Conservation (phyloP, 2,113 vertebrate genomes). For the Leiothrix lutea region DNA sequence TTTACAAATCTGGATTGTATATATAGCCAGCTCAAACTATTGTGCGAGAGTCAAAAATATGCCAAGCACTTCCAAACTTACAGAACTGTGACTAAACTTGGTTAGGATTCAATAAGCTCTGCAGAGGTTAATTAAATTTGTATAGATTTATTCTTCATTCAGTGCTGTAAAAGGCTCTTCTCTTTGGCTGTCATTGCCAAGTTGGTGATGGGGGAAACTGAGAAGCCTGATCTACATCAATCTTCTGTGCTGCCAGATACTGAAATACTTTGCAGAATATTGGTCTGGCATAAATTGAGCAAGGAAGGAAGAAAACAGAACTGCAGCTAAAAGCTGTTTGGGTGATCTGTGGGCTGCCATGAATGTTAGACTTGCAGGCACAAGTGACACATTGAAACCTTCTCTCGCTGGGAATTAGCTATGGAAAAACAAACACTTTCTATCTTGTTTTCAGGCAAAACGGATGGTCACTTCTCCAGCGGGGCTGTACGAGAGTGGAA, state of each 20-base stretch:
- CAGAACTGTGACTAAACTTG: conserved; percentile 54
- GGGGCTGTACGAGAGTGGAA: accelerated
- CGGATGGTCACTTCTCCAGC: background rate
- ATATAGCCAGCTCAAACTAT: background rate
- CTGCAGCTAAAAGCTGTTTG: background rate
- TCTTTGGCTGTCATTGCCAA: conserved; percentile 42
- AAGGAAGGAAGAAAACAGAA: background rate
- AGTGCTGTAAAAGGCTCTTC: conserved; percentile 45
- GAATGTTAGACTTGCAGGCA: background rate
- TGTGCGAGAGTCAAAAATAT: conserved; percentile 24
- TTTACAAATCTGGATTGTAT: background rate
- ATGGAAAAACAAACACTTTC: background rate
- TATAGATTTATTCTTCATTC: conserved; percentile 70
- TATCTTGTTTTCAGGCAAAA: background rate
- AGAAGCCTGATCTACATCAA: conserved; percentile 48
- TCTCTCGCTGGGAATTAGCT: background rate
- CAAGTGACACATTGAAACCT: background rate
- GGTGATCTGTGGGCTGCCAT: background rate
- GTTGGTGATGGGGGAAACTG: conserved; percentile 52
- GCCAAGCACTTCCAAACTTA: conserved; percentile 52
- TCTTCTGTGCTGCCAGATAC: background rate
- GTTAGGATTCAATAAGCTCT: conserved; percentile 55
- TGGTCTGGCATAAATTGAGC: background rate
- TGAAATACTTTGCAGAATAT: background rate
- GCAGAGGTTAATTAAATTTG: conserved; percentile 75